phyloP scores from a whole-genome alignment of 2,113 vertebrate species.

The Heterotis niloticus region DNA sequence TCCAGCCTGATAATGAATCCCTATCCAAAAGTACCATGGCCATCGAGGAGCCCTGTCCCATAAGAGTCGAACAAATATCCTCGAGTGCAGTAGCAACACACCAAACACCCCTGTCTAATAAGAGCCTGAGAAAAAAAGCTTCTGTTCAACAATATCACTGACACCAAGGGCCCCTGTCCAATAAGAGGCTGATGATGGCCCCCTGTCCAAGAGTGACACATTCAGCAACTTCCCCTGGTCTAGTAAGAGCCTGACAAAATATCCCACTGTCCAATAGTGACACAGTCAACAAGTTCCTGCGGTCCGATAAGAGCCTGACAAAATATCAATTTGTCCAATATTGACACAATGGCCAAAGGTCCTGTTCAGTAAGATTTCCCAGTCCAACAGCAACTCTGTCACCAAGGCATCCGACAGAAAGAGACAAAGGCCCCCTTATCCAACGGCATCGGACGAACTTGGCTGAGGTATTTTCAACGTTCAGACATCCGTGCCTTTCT shows the following conservation, averaged over 20 bases:
- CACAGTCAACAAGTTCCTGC: background rate
- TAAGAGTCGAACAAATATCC: too few relatives aligned
- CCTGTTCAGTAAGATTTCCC: background rate
- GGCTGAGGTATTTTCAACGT: conserved; percentile 4
- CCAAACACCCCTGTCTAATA: too few relatives aligned
- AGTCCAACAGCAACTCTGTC: background rate
- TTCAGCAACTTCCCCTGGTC: background rate
- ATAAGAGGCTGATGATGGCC: too few relatives aligned
- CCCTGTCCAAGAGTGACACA: too few relatives aligned
- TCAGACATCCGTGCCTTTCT: background rate
- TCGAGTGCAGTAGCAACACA: too few relatives aligned
- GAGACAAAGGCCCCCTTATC: background rate
- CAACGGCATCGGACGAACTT: background rate
- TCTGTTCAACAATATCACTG: too few relatives aligned
- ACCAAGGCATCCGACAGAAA: background rate
- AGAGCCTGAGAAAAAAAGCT: too few relatives aligned
- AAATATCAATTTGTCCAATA: background rate
- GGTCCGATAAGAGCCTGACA: background rate
- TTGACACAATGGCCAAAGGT: background rate
- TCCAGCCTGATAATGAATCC: too few relatives aligned
- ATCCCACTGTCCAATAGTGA: background rate
- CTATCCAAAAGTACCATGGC: too few relatives aligned
- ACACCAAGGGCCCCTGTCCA: too few relatives aligned
- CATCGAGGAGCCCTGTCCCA: too few relatives aligned
- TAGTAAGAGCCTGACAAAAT: background rate